Evolutionary conservation across 2,888 invertebrate species (phyloP).

Genomic region (Baccha elongata): DNA sequence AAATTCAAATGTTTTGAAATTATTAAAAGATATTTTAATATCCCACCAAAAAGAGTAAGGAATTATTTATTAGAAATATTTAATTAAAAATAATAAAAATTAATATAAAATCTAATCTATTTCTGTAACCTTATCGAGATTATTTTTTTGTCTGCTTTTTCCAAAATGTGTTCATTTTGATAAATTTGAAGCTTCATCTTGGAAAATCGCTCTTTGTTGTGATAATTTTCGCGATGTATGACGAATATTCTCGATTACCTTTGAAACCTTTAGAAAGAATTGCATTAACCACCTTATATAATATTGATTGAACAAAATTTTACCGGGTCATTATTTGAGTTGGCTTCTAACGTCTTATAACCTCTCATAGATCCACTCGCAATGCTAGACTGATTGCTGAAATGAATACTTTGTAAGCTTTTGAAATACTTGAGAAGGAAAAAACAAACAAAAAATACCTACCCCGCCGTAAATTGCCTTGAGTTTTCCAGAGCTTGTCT

Average conservation of each 20-base stretch:
- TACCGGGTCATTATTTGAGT: conserved; percentile 36
- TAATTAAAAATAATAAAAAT: conserved; percentile 49
- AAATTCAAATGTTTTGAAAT: not conserved
- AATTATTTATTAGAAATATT: conserved; percentile 52
- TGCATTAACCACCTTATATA: too few species aligned
- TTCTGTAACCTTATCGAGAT: conserved; percentile 28
- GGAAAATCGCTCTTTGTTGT: conserved; percentile 34
- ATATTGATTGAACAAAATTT: too few species aligned
- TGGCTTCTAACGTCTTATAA: not conserved
- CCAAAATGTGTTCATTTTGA: not conserved
- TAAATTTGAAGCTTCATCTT: conserved; percentile 32
- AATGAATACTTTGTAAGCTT: not conserved
- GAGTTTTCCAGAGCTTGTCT: conserved; percentile 74
- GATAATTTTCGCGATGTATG: conserved; percentile 37
- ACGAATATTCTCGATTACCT: conserved; percentile 56
- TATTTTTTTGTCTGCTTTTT: too few species aligned
- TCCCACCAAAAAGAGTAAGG: conserved; percentile 47
- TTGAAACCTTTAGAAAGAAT: conserved; percentile 39
- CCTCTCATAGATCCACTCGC: conserved; percentile 9
- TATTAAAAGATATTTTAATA: too few species aligned
- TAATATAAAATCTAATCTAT: conserved; percentile 25
- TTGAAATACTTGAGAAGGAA: not conserved
- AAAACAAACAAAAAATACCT: not conserved
- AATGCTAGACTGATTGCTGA: conserved; percentile 26
- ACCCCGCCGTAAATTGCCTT: not conserved